phyloP scores from a whole-genome alignment of 1,140 invertebrate species.

The Anadara kagoshimensis region DNA sequence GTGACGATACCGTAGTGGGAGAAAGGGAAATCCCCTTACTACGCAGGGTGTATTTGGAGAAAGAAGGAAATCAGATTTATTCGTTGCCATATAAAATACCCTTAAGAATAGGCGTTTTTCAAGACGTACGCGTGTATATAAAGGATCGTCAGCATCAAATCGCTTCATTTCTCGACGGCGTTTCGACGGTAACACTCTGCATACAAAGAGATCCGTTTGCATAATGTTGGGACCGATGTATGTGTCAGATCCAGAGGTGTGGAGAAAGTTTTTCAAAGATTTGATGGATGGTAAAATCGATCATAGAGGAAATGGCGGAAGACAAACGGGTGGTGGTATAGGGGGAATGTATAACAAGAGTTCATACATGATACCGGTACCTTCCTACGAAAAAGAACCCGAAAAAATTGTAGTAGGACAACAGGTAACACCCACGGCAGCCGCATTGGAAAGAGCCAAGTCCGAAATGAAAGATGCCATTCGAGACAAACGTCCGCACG shows the following conservation, averaged over 20 bases:
- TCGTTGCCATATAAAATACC: slow-evolving; percentile 18
- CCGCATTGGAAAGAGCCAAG: slow-evolving; percentile 9
- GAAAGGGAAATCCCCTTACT: slow-evolving; percentile 12
- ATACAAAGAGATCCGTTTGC: slow-evolving; percentile 3
- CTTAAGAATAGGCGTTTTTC: slow-evolving; percentile 13
- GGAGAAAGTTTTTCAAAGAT: slow-evolving; percentile 20
- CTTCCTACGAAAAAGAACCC: background rate
- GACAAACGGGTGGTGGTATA: slow-evolving; percentile 12
- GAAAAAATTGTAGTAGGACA: background rate
- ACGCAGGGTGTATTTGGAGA: slow-evolving; percentile 3
- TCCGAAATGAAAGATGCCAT: slow-evolving; percentile 11
- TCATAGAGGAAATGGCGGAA: slow-evolving; percentile 2
- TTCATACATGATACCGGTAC: background rate
- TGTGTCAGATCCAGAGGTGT: slow-evolving; percentile 14
- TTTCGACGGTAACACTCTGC: slow-evolving; percentile 17
- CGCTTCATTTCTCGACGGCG: slow-evolving; percentile 13
- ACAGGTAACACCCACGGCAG: slow-evolving; percentile 25
- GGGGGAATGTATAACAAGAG: slow-evolving; percentile 4
- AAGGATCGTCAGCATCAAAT: background rate
- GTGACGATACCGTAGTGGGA: slow-evolving; percentile 22
- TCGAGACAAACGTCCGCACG: slow-evolving; percentile 10
- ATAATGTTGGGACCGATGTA: slow-evolving; percentile 23
- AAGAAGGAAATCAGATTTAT: slow-evolving; percentile 5
- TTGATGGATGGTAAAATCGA: slow-evolving; percentile 17
- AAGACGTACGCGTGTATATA: slow-evolving; percentile 33